Evolutionary conservation across 2,888 invertebrate genomes (phyloP).

Genomic region (Quadroppia sp.): DNA sequence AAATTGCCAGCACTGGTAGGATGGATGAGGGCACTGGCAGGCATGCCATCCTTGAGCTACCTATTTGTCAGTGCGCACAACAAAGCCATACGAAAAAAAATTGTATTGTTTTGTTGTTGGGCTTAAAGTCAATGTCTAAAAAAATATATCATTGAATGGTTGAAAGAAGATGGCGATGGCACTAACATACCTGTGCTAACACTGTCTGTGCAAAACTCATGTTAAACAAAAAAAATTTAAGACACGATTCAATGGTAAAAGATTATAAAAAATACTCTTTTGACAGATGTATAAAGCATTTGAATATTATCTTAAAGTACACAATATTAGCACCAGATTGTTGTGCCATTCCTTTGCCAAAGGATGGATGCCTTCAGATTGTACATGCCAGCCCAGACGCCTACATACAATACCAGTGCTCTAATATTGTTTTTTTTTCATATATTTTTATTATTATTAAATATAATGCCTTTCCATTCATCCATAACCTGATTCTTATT

Average conservation of each 20-base stretch:
- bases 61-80: slow-evolving; percentile 17
- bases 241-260: not conserved
- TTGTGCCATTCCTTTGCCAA: not conserved
- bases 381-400: not conserved
- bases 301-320: not conserved
- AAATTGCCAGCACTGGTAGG: not conserved
- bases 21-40: not conserved
- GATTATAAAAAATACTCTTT: not conserved
- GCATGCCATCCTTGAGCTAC: not conserved
- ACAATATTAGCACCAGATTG: not conserved
- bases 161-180: slow-evolving; percentile 1
- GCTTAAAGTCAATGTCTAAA: not conserved
- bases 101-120: not conserved
- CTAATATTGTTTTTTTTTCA: not conserved
- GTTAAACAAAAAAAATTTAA: not conserved
- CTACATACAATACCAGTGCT: slow-evolving; percentile 2
- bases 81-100: not conserved
- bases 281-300: not conserved
- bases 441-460: not conserved
- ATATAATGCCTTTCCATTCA: not conserved
- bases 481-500: not conserved
- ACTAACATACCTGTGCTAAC: not conserved
- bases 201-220: not conserved
- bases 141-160: not conserved
- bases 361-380: not conserved